Percentiles rank a stretch among this genome's conserved stretches.
phyloP scores from a whole-genome alignment of 1,140 invertebrate species.

The Ostrea edulis region DNA sequence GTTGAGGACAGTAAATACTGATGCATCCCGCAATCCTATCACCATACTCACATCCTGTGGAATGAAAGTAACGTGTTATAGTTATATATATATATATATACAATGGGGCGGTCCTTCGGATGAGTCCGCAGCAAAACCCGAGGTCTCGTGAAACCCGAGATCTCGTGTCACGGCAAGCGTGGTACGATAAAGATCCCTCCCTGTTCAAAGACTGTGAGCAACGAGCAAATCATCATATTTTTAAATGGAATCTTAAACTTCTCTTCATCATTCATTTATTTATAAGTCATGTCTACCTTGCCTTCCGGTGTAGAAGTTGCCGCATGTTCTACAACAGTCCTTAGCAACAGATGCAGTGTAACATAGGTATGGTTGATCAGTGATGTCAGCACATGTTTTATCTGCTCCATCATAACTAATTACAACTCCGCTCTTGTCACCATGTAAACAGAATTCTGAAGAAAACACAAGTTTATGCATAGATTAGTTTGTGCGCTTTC shows the following conservation, averaged over 20 bases:
- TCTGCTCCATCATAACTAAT: background rate
- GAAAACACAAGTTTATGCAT: background rate
- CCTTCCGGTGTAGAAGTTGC: background rate
- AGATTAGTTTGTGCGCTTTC: too few relatives aligned
- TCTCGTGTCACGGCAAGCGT: too few relatives aligned
- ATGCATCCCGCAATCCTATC: background rate
- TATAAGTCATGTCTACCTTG: background rate
- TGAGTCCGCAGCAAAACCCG: too few relatives aligned
- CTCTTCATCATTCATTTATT: too few relatives aligned
- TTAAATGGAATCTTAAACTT: too few relatives aligned
- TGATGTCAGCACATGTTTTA: background rate
- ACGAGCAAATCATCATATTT: too few relatives aligned
- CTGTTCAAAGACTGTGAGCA: too few relatives aligned
- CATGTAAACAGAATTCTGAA: background rate
- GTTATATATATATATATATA: too few relatives aligned
- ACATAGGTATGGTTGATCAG: background rate
- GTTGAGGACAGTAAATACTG: background rate
- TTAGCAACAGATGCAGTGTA: background rate
- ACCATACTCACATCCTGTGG: background rate
- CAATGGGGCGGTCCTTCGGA: too few relatives aligned
- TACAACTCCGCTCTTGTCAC: background rate
- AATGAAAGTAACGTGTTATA: background rate
- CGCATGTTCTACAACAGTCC: background rate
- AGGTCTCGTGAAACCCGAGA: too few relatives aligned
- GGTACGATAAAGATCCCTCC: too few relatives aligned